Conservation (phyloP, 2,888 invertebrate species). For the Drosophila subsilvestris region DNA sequence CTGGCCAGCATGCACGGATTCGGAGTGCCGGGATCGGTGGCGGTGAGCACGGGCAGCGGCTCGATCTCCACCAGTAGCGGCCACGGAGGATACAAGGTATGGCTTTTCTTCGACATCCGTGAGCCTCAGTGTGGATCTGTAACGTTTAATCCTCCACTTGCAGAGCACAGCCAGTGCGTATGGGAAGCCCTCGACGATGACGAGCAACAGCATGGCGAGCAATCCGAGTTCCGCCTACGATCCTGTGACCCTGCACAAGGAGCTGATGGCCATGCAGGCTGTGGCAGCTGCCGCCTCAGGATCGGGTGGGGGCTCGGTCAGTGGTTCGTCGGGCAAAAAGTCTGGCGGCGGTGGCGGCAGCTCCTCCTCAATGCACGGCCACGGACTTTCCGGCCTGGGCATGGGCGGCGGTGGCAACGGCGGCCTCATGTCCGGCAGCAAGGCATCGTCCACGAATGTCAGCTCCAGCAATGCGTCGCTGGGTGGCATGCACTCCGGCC, state of each 20-base stretch:
- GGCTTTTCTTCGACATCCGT: background rate
- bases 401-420: constrained; percentile 54
- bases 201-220: constrained; percentile 74
- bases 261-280: constrained; percentile 84
- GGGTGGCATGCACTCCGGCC: constrained; percentile 62
- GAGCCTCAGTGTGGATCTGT: background rate
- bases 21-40: constrained; percentile 78
- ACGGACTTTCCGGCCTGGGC: constrained; percentile 59
- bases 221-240: constrained; percentile 83
- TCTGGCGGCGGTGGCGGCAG: constrained; percentile 41
- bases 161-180: constrained; percentile 82
- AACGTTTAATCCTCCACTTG: constrained; percentile 1
- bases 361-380: constrained; percentile 60
- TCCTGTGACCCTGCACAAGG: constrained; percentile 84
- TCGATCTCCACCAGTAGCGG: constrained; percentile 67
- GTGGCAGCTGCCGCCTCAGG: constrained; percentile 83
- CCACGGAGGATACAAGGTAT: constrained; percentile 81
- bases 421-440: constrained; percentile 63
- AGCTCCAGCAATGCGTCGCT: constrained; percentile 54
- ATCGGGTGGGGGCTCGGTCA: constrained; percentile 51
- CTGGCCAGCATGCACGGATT: constrained; percentile 81
- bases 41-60: constrained; percentile 73
- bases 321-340: constrained; percentile 66
- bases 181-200: constrained; percentile 81
- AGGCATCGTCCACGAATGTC: constrained; percentile 57